phyloP scores from a whole-genome alignment of 2,797 vertebrate genomes.

The Lagorchestes hirsutus region DNA sequence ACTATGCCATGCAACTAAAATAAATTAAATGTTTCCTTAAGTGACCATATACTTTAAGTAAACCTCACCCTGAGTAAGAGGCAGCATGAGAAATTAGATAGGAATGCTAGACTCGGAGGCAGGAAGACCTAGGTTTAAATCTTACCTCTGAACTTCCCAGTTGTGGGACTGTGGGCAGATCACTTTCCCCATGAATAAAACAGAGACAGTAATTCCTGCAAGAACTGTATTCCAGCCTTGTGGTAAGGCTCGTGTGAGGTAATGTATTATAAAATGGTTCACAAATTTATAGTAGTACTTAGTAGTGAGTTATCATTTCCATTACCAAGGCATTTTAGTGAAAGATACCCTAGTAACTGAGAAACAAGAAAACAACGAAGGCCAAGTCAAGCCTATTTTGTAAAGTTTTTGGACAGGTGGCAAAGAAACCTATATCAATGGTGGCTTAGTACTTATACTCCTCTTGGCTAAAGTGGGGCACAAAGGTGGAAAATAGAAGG shows the following conservation, averaged over 20 bases:
- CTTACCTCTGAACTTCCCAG: not conserved
- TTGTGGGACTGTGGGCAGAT: not conserved
- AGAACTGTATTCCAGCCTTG: not conserved
- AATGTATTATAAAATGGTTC: not conserved
- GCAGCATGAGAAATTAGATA: not conserved
- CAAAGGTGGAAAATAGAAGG: not conserved
- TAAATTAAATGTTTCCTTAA: not conserved
- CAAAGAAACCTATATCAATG: not conserved
- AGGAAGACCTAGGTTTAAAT: not conserved
- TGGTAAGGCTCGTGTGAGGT: not conserved
- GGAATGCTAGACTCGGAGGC: not conserved
- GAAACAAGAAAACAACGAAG: not conserved
- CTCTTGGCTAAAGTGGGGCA: not conserved
- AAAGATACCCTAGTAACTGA: not conserved
- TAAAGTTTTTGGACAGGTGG: not conserved
- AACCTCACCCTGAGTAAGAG: not conserved
- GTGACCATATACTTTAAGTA: not conserved
- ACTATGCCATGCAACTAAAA: not conserved
- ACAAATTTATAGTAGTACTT: not conserved
- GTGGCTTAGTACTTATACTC: not conserved
- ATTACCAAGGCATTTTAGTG: not conserved
- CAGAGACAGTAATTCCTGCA: not conserved
- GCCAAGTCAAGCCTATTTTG: not conserved
- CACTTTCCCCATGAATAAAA: not conserved
- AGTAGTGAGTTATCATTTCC: not conserved